Conservation (phyloP, 2,113 vertebrate species). For the Atractosteus spatula region DNA sequence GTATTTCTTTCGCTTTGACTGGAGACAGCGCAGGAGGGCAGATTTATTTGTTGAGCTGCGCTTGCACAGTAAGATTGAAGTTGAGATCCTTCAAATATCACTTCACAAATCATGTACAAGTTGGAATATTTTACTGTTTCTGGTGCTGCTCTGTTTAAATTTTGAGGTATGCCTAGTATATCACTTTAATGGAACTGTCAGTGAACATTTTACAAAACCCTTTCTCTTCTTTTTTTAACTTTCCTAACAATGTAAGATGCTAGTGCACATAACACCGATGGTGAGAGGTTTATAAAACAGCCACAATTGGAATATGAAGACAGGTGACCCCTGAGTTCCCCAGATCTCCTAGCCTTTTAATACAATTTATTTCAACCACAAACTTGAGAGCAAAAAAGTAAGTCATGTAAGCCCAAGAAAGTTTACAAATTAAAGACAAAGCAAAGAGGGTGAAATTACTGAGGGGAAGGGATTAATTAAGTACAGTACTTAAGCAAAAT, state of each 20-base stretch:
- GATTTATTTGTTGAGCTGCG: conserved; percentile 83
- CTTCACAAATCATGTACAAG: conserved; percentile 88
- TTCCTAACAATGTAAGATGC: not conserved
- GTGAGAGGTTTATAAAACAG: not conserved
- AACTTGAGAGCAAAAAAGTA: too few species aligned
- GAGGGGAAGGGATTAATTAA: too few species aligned
- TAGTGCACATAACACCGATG: not conserved
- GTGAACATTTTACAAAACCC: conserved; percentile 40
- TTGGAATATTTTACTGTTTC: conserved; percentile 86
- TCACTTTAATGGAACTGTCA: conserved; percentile 86
- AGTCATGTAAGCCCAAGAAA: too few species aligned
- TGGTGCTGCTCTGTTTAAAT: conserved; percentile 82
- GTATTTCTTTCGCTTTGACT: conserved; percentile 73
- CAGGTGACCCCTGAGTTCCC: too few species aligned
- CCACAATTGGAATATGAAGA: too few species aligned
- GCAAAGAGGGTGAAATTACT: too few species aligned
- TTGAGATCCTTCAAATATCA: conserved; percentile 88
- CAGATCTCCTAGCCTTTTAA: too few species aligned
- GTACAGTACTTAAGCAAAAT: not conserved
- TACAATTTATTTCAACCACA: too few species aligned
- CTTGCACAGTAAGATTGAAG: conserved; percentile 89
- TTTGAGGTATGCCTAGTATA: conserved; percentile 76
- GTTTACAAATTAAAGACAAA: too few species aligned
- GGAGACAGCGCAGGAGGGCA: conserved; percentile 58
- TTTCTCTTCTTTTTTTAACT: not conserved